phyloP scores from a whole-genome alignment of 2,888 invertebrate species.

The Tenthredo scrophulariae region DNA sequence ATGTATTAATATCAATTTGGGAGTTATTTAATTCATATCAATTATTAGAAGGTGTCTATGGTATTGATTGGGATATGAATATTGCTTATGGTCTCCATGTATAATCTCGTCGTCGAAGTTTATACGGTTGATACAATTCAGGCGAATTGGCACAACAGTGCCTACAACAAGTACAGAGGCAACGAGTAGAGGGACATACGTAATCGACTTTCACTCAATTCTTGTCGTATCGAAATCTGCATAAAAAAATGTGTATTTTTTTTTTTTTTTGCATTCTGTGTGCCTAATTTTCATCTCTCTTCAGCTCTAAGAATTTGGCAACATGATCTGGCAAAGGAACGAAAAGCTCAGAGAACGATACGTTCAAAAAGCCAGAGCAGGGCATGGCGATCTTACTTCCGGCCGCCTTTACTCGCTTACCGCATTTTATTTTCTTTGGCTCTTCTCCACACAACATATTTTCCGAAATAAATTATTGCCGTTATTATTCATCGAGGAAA shows the following conservation, averaged over 20 bases:
- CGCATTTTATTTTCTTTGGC: constrained; percentile 1
- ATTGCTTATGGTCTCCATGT: not conserved
- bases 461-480: constrained; percentile 1
- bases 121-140: not conserved
- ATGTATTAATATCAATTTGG: not conserved
- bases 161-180: not conserved
- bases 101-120: not conserved
- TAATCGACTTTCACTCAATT: constrained; percentile 20
- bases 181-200: not conserved
- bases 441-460: not conserved
- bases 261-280: not conserved
- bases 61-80: not conserved
- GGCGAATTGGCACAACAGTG: not conserved
- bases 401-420: not conserved
- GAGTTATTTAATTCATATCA: not conserved
- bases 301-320: not conserved
- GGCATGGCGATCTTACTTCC: not conserved
- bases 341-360: no score
- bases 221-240: constrained; percentile 13
- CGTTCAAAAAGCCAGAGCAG: no score
- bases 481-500: not conserved
- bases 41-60: not conserved
- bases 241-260: not conserved
- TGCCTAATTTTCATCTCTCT: not conserved
- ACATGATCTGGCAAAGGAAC: not conserved